Conservation (phyloP, 2,113 vertebrate genomes). For the Cyanoramphus novaezelandiae region DNA sequence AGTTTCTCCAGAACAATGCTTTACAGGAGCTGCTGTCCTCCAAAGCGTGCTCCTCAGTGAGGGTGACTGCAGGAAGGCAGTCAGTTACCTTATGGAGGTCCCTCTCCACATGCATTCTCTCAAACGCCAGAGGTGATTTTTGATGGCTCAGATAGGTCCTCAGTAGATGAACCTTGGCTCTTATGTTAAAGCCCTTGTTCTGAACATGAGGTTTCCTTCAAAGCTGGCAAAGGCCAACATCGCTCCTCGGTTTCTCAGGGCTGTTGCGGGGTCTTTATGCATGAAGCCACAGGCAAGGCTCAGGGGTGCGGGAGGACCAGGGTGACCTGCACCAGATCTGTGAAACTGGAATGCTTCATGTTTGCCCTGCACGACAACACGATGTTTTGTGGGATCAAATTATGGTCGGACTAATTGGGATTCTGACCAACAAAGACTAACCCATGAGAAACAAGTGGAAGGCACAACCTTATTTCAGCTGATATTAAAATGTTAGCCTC, state of each 20-base stretch:
- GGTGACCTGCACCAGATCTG: accelerated
- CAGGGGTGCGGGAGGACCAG: accelerated
- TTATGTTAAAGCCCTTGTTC: not conserved
- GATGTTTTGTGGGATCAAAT: not conserved
- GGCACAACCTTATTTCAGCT: not conserved
- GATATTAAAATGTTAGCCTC: not conserved
- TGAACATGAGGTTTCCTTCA: not conserved
- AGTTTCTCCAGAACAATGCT: not conserved
- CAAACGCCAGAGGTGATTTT: not conserved
- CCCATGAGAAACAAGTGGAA: not conserved
- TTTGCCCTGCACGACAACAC: not conserved
- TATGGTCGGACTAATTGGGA: not conserved
- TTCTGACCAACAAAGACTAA: conserved; percentile 14
- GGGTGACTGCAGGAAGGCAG: accelerated
- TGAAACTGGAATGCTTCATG: not conserved
- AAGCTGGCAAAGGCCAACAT: not conserved
- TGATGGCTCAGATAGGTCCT: not conserved
- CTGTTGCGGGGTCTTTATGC: too few relatives aligned
- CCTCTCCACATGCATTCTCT: not conserved
- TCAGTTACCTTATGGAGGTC: not conserved
- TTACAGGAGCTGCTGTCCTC: not conserved
- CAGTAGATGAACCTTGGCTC: not conserved
- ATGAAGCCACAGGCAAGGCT: not conserved
- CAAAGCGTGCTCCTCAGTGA: not conserved
- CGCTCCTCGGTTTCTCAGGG: not conserved